Conservation (phyloP, 2,888 invertebrate species). For the Protula sp. region DNA sequence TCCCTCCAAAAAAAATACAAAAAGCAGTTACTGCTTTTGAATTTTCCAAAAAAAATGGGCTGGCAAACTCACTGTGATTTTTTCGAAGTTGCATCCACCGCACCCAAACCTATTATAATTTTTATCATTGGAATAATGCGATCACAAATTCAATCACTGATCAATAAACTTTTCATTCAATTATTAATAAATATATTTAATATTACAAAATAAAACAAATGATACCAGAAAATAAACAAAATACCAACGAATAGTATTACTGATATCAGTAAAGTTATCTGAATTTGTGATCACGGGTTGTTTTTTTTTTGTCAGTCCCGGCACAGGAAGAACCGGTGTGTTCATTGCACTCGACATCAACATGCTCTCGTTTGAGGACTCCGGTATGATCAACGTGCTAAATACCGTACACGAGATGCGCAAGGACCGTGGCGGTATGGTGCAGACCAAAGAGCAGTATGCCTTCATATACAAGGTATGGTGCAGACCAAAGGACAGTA, state of each 20-base stretch:
- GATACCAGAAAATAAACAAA: too few species aligned
- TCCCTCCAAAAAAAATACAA: too few species aligned
- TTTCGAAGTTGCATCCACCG: too few species aligned
- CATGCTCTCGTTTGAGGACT: slow-evolving; percentile 78
- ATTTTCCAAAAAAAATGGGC: too few species aligned
- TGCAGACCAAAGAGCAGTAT: slow-evolving; percentile 88
- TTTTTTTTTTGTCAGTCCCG: slow-evolving; percentile 61
- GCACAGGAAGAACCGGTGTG: slow-evolving; percentile 84
- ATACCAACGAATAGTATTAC: too few species aligned
- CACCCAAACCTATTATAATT: too few species aligned
- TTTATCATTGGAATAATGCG: too few species aligned
- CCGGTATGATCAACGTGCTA: slow-evolving; percentile 77
- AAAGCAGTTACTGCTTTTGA: too few species aligned
- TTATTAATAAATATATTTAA: slow-evolving; percentile 3
- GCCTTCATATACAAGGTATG: slow-evolving; percentile 89
- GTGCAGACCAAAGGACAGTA: too few species aligned
- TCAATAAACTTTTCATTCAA: not conserved
- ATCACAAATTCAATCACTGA: too few species aligned
- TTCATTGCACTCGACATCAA: slow-evolving; percentile 80
- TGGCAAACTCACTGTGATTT: too few species aligned
- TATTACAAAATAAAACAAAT: too few species aligned
- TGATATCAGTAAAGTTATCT: not conserved
- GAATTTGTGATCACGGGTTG: not conserved
- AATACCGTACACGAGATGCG: slow-evolving; percentile 77
- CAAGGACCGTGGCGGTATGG: slow-evolving; percentile 80